Evolutionary conservation across 2,888 invertebrate species (phyloP).

Genomic region (Mythimna impura): DNA sequence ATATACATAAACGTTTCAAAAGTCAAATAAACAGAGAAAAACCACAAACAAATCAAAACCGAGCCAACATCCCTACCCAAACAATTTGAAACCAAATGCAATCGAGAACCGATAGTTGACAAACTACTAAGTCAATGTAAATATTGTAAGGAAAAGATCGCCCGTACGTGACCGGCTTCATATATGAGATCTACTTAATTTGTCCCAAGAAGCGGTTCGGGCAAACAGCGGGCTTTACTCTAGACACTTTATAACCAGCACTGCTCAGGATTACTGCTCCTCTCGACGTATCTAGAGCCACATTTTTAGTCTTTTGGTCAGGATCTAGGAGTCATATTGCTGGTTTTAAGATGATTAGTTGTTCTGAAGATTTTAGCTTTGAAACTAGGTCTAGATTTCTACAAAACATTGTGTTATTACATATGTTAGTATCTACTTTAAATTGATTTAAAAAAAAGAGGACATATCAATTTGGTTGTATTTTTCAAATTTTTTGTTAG

Average conservation of each 20-base stretch:
- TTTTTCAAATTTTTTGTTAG: too few species aligned
- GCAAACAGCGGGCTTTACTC: constrained; percentile 72
- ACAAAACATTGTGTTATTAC: not conserved
- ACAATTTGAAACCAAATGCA: constrained; percentile 31
- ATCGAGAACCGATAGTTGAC: constrained; percentile 67
- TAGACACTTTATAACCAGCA: constrained; percentile 66
- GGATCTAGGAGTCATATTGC: constrained; percentile 22
- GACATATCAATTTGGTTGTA: too few species aligned
- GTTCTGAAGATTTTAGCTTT: constrained; percentile 5
- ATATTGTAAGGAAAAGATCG: constrained; percentile 76
- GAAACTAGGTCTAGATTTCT: not conserved
- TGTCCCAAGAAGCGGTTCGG: constrained; percentile 66
- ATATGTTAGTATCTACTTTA: not conserved
- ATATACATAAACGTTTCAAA: not conserved
- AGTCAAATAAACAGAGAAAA: constrained; percentile 5
- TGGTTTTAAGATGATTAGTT: constrained; percentile 38
- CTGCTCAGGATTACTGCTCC: constrained; percentile 48
- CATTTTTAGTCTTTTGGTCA: constrained; percentile 35
- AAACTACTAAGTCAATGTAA: constrained; percentile 73
- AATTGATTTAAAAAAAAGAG: too few species aligned
- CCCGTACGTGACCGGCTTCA: constrained; percentile 76
- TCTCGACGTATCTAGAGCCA: constrained; percentile 33
- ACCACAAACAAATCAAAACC: not conserved
- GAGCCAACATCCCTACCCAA: constrained; percentile 4
- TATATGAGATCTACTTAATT: constrained; percentile 82